These are phyloP conservation scores for Clinocottus analis DNA, from an alignment of 2,113 vertebrate species.

Conservation along the genomic window DNA sequence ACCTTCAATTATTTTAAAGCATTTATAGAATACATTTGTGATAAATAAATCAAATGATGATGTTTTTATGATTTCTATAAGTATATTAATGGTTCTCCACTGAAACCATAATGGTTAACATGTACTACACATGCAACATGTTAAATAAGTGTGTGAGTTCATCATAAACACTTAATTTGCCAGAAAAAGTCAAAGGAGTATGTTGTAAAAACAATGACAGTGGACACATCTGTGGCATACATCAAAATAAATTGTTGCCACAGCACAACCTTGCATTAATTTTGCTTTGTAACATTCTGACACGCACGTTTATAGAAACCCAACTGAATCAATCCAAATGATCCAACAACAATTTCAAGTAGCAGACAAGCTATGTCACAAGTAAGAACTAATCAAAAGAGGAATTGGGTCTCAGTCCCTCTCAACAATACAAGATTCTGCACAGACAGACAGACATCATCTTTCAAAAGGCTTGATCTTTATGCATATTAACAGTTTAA, in stretches of 20 bases:
- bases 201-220: neutral
- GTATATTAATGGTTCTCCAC: neutral
- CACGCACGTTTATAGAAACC: conserved; percentile 22
- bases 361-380: neutral
- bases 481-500: neutral
- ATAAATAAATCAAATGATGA: neutral
- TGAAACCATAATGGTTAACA: neutral
- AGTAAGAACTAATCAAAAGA: conserved; percentile 19
- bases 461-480: too few relatives aligned
- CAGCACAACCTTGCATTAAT: neutral
- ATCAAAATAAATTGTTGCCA: neutral
- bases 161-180: neutral
- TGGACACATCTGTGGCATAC: neutral
- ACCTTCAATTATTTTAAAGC: neutral
- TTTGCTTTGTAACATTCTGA: neutral
- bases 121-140: neutral
- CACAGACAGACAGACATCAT: too few relatives aligned
- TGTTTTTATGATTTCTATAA: neutral
- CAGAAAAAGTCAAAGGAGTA: neutral
- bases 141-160: neutral
- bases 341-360: too few relatives aligned
- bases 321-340: neutral
- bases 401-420: neutral
- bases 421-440: neutral
- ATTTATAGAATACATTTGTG: neutral